Evolutionary conservation across 2,888 invertebrate genomes (phyloP).

Genomic region (Drosophila percnosoma): DNA sequence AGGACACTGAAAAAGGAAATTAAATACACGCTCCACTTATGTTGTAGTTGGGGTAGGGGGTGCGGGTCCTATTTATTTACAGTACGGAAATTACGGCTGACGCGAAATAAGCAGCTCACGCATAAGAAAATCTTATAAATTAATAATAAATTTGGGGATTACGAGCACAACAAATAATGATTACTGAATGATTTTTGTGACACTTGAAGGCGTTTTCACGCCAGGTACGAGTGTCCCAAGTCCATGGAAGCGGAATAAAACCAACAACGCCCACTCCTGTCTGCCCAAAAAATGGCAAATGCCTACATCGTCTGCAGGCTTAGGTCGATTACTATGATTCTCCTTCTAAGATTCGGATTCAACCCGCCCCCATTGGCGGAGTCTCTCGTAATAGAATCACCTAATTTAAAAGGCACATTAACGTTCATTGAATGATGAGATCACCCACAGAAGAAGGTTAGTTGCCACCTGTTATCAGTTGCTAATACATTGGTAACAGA

Average conservation of each 20-base stretch:
- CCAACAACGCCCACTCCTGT: not conserved
- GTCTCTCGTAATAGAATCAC: not conserved
- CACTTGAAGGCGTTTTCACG: conserved; percentile 1
- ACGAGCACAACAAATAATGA: conserved; percentile 15
- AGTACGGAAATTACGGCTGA: conserved; percentile 63
- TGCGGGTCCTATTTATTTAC: conserved; percentile 36
- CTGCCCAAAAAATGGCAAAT: not conserved
- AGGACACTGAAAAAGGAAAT: conserved; percentile 55
- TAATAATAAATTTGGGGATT: conserved; percentile 29
- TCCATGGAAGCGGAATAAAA: not conserved
- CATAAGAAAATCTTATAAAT: conserved; percentile 35
- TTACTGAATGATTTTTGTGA: conserved; percentile 11
- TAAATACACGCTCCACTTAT: conserved; percentile 63
- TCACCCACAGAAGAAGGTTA: not conserved
- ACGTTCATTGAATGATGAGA: not conserved
- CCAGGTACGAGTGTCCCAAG: not conserved
- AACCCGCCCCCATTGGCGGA: not conserved
- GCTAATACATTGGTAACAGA: not conserved
- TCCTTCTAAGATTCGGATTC: not conserved
- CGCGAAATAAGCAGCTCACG: conserved; percentile 19
- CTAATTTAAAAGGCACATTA: not conserved
- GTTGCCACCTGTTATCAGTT: not conserved
- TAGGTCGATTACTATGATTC: not conserved
- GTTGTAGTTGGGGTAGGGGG: not conserved
- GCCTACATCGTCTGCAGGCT: not conserved